These are phyloP conservation scores for Paramisgurnus dabryanus DNA, from an alignment of 2,113 vertebrate species.

Conservation along the genomic window DNA sequence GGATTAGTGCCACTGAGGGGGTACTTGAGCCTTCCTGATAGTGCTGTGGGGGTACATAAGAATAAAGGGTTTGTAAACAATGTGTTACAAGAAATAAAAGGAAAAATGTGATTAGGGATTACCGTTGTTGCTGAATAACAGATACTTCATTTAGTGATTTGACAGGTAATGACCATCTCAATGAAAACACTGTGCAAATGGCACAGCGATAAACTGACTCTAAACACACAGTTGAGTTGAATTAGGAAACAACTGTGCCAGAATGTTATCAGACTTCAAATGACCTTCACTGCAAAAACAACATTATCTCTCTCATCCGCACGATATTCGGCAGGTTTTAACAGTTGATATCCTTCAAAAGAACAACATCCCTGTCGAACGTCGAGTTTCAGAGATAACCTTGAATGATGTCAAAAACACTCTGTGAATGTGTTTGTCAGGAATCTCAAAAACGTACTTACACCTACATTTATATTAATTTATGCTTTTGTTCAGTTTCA, in stretches of 20 bases:
- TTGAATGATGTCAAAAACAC: not conserved
- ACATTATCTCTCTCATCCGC: constrained; percentile 47
- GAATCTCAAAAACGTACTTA: not conserved
- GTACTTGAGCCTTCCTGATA: no score
- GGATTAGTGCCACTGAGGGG: no score
- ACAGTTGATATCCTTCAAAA: constrained; percentile 17
- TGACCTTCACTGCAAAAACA: constrained; percentile 37
- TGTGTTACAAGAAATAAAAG: constrained; percentile 38
- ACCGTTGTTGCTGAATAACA: constrained; percentile 32
- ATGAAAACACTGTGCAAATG: constrained; percentile 58
- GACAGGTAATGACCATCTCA: constrained; percentile 62
- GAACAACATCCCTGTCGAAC: constrained; percentile 13
- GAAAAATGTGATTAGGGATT: not conserved
- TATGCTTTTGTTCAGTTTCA: no score
- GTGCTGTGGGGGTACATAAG: no score
- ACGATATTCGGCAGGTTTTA: constrained; percentile 42
- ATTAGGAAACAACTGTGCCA: constrained; percentile 10
- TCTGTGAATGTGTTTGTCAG: not conserved
- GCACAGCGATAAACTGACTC: constrained; percentile 50
- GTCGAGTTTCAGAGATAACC: constrained; percentile 26
- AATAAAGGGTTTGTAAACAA: not conserved
- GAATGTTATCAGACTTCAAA: constrained; percentile 23
- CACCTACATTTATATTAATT: no score
- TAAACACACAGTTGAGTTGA: constrained; percentile 41
- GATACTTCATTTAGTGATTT: constrained; percentile 41